phyloP scores from a whole-genome alignment of 2,797 vertebrate genomes.

The Smutsia temminckii region DNA sequence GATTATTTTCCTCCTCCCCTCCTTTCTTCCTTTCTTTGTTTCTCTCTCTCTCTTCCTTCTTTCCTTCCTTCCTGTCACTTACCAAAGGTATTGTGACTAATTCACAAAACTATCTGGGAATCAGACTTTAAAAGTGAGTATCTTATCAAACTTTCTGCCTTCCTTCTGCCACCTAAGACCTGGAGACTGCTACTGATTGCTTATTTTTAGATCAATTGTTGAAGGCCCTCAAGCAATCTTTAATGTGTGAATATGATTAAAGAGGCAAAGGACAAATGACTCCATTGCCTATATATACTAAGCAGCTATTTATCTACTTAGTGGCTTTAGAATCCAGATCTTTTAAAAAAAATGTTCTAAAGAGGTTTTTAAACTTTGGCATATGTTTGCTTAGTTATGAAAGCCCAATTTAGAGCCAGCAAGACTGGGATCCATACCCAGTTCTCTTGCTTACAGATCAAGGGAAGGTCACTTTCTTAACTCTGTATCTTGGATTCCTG shows the following conservation, averaged over 20 bases:
- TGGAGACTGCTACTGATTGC: not conserved
- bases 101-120: not conserved
- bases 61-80: not conserved
- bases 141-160: not conserved
- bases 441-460: not conserved
- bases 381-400: not conserved
- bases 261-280: not conserved
- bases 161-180: not conserved
- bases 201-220: not conserved
- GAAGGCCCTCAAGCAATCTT: not conserved
- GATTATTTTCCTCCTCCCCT: too few relatives aligned
- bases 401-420: not conserved
- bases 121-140: not conserved
- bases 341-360: not conserved
- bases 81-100: not conserved
- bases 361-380: not conserved
- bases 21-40: not conserved
- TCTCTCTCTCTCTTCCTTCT: not conserved
- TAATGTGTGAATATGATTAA: not conserved
- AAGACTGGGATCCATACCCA: not conserved
- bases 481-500: not conserved
- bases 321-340: not conserved
- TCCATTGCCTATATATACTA: not conserved
- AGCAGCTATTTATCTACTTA: not conserved
- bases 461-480: not conserved